A percentile compares a stretch with the other conserved stretches of the same genome.
Conservation (phyloP, 2,797 vertebrate species). For the Lagocephalus sceleratus region DNA sequence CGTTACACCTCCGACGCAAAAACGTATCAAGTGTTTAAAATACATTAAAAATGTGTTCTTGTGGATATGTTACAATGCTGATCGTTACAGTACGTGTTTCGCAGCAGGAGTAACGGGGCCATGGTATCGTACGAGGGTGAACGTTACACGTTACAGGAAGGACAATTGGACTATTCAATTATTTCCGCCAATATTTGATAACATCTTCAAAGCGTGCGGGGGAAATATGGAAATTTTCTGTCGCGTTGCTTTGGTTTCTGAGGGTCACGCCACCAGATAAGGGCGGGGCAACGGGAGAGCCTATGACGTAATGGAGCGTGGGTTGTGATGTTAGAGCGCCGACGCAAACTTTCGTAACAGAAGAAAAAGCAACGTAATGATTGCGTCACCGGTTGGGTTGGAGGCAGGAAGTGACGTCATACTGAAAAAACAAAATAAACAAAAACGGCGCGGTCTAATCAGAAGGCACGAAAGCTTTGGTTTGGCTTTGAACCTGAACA, state of each 20-base stretch:
- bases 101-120: too few species aligned
- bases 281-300: not conserved
- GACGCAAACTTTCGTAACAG: not conserved
- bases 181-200: too few species aligned
- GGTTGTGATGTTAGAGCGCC: not conserved
- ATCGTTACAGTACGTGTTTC: not conserved
- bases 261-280: not conserved
- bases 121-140: too few species aligned
- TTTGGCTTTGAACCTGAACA: constrained; percentile 6
- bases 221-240: too few species aligned
- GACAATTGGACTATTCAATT: too few species aligned
- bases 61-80: not conserved
- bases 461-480: constrained; percentile 41
- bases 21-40: not conserved
- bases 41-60: too few species aligned
- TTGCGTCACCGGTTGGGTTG: not conserved
- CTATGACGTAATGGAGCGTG: too few species aligned
- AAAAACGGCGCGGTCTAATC: constrained; percentile 22
- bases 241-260: not conserved
- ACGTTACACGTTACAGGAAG: too few species aligned
- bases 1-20: too few species aligned
- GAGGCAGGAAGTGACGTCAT: constrained; percentile 36
- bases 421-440: not conserved
- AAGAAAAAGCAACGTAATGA: too few species aligned
- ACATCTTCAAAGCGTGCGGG: too few species aligned